Base-by-base conservation (phyloP, 2,113 vertebrate genomes). In the Pedionomus torquatus region DNA sequence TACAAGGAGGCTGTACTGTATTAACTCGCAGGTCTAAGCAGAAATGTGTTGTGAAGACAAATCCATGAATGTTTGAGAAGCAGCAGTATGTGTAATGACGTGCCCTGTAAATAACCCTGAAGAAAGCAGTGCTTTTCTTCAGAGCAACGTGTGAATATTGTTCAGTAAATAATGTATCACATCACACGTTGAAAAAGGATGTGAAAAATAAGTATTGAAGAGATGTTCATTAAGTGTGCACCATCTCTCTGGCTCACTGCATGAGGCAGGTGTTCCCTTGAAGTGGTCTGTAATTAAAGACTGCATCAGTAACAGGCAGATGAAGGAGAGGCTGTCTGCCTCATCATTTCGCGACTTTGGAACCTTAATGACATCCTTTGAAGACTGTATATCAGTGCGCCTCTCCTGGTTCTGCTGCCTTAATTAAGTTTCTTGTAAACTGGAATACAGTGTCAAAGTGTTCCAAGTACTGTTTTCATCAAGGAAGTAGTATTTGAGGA, bases 281-380 rank as follows among this genome's bases (percentile, higher is more conserved):
- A 95, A 97, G 93, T 87, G 80, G 57, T 84, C 86, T 89, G 89
- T 94, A 95, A 95, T 97, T 94, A 87, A 92, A 68, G 83, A 70
- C 87, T 78, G 41, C 68, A 65, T 80, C 89, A 83, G 3, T 86
- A 70, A 41, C 49, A 35, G 15, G n/a, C 15, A 77, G 94, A 90
- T 91, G 89, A 90, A 95, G 89, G 75, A 86, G 80, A 87, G 46
- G 33, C 83, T 86, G 83, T 37, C 89, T 85, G 69, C 86, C 76
- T 90, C 68, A 37, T 79, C 65, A 11, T 89, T 86, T 95, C 55
- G 81, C 2, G 0, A 44, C 80, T 88, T 76, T 23, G 43, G 70
- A 83, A 72, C 57, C 49, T 74, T 81, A 91, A 91, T 94, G 72
- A 81, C 72, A 87, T 37, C 80, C 83, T 91, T 91, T 91, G 80